Base-by-base conservation (phyloP, 2,113 vertebrate genomes). In the Hippocampus guttulatus region DNA sequence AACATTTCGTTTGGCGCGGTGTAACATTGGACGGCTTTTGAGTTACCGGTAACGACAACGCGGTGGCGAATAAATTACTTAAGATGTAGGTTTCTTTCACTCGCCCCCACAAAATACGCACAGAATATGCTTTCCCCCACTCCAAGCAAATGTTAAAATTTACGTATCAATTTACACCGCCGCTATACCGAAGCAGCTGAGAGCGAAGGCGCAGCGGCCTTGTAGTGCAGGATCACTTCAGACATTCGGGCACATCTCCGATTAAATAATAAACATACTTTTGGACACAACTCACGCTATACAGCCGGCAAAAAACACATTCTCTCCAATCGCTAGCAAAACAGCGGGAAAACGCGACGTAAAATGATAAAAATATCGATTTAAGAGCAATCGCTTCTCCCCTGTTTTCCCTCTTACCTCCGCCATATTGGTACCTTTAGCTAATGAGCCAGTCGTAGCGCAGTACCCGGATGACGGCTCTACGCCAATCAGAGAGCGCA, bases 381-480 rank as follows among this genome's bases (percentile, higher is more conserved):
- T 91, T 90, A 84, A 91, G 85, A 92, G 84, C 82, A 88, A 86
- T 76, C 86, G 83, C 93, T 93, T 93, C 90, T 93, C 76, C 90
- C 93, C 92, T 87, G 91, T 95, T 95, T 92, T 93, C 92, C 93
- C 91, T 85, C 96, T 97, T 94, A 96, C 96, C 96, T 98, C 95
- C 96, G 96, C 95, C 95, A 97, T 96, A 95, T 96, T 96, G 95
- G 94, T 95, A 95, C 93, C 93, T 95, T 95, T 92, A 90, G 92
- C 93, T 94, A 92, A 94, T 95, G 91, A 91, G 91, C 92, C 91
- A 92, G 90, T 91, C 89, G 87, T 89, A 88, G 91, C 91, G 80
- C 88, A 93, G 92, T 94, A 92, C 95, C 95, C 96, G 96, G 94
- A 97, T 98, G 83, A 89, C 82, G 86, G 87, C 88, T 81, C 87